phyloP scores from a whole-genome alignment of 2,888 invertebrate genomes.

The Mechanitis messenoides region DNA sequence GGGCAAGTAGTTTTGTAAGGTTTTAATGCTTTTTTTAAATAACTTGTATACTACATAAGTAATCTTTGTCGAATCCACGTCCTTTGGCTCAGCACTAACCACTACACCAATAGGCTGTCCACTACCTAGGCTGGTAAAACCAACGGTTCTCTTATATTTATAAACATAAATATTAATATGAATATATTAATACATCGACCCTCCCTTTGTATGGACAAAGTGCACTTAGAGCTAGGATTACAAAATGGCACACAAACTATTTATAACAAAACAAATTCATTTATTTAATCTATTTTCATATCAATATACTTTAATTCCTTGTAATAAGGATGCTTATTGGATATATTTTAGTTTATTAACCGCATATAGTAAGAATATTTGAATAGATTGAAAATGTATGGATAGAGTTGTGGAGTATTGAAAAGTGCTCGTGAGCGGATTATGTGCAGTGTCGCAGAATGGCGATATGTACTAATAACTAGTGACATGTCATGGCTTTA shows the following conservation, averaged over 20 bases:
- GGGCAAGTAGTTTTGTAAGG: too few species aligned
- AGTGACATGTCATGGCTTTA: neutral
- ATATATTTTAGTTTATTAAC: constrained; percentile 7
- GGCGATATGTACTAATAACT: constrained; percentile 36
- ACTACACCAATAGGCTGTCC: too few species aligned
- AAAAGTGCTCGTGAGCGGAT: constrained; percentile 66
- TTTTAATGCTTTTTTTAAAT: too few species aligned
- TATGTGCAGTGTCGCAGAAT: constrained; percentile 43
- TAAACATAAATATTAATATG: constrained; percentile 16
- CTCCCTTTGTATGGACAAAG: constrained; percentile 54
- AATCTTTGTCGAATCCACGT: too few species aligned
- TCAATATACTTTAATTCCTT: constrained; percentile 25
- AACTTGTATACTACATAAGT: too few species aligned
- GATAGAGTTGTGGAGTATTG: constrained; percentile 53
- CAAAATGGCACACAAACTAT: constrained; percentile 65
- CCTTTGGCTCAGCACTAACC: too few species aligned
- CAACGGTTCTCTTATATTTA: constrained; percentile 6
- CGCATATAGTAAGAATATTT: constrained; percentile 38
- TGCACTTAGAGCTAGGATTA: constrained; percentile 59
- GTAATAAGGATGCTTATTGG: constrained; percentile 20
- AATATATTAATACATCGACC: constrained; percentile 20
- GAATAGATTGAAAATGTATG: constrained; percentile 51
- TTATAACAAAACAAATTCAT: constrained; percentile 31
- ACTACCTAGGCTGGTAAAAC: too few species aligned
- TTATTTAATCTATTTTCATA: constrained; percentile 2